Evolutionary conservation across 2,797 vertebrate genomes (phyloP), one percentile per base, ranked within the genome.

Genomic region (Momotus momota): DNA sequence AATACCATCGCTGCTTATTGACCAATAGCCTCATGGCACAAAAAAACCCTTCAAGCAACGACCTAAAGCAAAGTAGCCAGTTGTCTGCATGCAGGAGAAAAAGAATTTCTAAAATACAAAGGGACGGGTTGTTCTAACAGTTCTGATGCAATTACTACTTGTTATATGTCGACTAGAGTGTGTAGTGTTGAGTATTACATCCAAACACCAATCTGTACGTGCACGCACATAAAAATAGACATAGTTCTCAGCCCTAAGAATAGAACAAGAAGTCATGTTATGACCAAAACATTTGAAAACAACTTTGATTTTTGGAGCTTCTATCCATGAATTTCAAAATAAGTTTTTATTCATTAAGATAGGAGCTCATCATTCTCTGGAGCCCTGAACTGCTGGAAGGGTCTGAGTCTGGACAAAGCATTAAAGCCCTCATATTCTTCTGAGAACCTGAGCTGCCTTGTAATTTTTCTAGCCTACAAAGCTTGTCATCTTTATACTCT

Each of bases 101-200:
- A 72, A 75, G 7, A 55, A 40, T 70, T 86, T 88, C 38, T 83
- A 26, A 81, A 93, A 74, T 58, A 67, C 15, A 48, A 92, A 89
- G 29, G 35, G 26, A 38, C 22, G 51, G 15, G 46, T 45, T 90
- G 17, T 82, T 81, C 54, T 62, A 66, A 62, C 26, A 55, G 11
- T 77, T 96, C 29, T 0, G 1, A 33, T 69, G 52, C 10, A 62
- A 55, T 41, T 79, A 48, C 51, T 72, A 40, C 22, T 58, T 72
- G 38, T 35, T 91, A 16, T 26, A 20, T 21, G 8, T 78, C 83
- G 41, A 52, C 13, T 46, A 45, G 49, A 66, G 6, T 1, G 0
- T 72, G 22, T 22, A 51, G 6, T 38, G 40, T 65, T 52, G 57
- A 48, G 10, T 38, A 72, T 74, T 65, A 25, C 33, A 70, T 27